Evolutionary conservation across 2,797 vertebrate species (phyloP), one percentile per base, ranked within the genome.

Genomic region (Hemibagrus guttatus): DNA sequence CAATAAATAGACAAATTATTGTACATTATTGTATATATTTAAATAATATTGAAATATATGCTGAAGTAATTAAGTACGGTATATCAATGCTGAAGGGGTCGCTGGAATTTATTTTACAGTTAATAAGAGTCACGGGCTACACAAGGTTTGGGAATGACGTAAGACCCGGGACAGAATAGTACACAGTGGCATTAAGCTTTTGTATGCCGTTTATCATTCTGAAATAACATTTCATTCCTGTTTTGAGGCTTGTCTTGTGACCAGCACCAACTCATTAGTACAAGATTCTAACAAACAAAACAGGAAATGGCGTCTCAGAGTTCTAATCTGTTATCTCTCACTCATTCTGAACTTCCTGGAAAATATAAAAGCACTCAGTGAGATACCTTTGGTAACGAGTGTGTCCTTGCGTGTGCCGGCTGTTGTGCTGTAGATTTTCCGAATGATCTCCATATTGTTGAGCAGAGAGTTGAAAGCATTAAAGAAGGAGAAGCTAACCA

Each of bases 401-500:
- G 96, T 91, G 92, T 99, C 97, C 93, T 94, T 99, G 93, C 96
- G 96, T 19, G 96, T 91, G 90, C 98, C 98, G 28, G 97, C 97
- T 93, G 98, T 93, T 3, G 97, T 99, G 94, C 97, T 97, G 93
- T 99, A 99, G 93, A 99, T 98, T 95, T 99, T 99, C 88, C 97
- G 97, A 89, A 99, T 97, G 88, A 99, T 95, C 92, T 99, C 98
- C 98, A 99, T 99, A 94, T 99, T 99, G 95, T 99, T 99, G 90
- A 99, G 95, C 87, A 99, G 96, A 17, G 97, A 97, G 95, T 99
- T 99, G 93, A 99, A 99, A 66, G 98, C 98, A 87, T 98, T 99
- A 93, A 99, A 99, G 95, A 96, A 99, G 58, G 98, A 99, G 95
- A 99, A 99, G 96, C 98, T 99, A 92, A 99, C 98, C 95, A 98